phyloP scores from a whole-genome alignment of 1,140 invertebrate genomes.

The Leptoteleia sp. region DNA sequence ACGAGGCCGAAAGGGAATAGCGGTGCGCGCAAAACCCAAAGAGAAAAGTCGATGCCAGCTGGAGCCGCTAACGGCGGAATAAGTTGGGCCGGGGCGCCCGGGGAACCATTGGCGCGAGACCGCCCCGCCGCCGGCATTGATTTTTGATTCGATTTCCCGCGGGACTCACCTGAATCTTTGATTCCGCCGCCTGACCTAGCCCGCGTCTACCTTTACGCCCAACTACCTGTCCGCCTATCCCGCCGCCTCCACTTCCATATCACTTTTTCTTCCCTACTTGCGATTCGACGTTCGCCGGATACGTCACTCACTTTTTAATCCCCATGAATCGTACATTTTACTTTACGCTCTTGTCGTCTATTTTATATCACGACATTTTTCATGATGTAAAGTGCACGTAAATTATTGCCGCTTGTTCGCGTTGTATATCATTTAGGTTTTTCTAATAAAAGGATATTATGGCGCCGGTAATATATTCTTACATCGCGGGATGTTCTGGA shows the following conservation, averaged over 20 bases:
- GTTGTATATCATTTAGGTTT: constrained; percentile 59
- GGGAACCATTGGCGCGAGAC: constrained; percentile 24
- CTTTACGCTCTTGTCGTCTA: constrained; percentile 43
- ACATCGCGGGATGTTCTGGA: constrained; percentile 12
- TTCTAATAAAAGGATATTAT: constrained; percentile 61
- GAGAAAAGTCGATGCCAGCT: constrained; percentile 38
- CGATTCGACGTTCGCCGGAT: constrained; percentile 39
- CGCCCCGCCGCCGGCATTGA: constrained; percentile 40
- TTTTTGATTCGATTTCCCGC: constrained; percentile 65
- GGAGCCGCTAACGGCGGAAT: not conserved
- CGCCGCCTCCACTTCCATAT: no score
- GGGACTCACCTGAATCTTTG: constrained; percentile 57
- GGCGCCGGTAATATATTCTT: constrained; percentile 34
- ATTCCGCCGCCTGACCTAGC: constrained; percentile 30
- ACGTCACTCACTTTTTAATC: constrained; percentile 62
- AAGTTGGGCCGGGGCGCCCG: not conserved
- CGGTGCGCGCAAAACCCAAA: no score
- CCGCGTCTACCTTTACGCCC: not conserved
- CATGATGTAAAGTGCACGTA: constrained; percentile 65
- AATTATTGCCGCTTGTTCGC: constrained; percentile 53
- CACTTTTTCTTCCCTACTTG: constrained; percentile 22
- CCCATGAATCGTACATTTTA: constrained; percentile 59
- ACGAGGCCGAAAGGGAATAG: constrained; percentile 55
- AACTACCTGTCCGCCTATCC: no score
- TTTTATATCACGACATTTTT: constrained; percentile 59